Evolutionary conservation across 23 tunicate genomes (phyloP).

Genomic region (Halocynthia aurantium): DNA sequence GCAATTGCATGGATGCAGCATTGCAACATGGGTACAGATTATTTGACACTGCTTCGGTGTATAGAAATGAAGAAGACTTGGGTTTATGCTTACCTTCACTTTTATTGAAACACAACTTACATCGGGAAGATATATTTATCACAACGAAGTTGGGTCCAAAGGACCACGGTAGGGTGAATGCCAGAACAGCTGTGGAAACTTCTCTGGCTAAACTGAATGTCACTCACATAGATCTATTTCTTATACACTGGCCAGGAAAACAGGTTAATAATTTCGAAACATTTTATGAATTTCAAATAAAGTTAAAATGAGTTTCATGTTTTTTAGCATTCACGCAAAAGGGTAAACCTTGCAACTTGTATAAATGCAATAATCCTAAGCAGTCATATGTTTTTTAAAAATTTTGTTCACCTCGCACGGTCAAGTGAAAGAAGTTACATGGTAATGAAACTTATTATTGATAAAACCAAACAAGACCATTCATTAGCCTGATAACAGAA

Average conservation of each 20-base stretch:
- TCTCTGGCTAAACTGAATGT: slow-evolving; percentile 44
- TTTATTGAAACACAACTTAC: slow-evolving; percentile 35
- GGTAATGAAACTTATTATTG: too few species aligned
- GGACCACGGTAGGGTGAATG: slow-evolving; percentile 23
- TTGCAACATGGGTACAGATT: slow-evolving; percentile 51
- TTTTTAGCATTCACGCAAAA: background rate
- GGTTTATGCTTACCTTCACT: slow-evolving; percentile 42
- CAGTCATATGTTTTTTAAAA: too few species aligned
- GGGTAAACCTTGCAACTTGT: background rate
- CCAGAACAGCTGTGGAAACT: slow-evolving; percentile 28
- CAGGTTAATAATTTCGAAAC: slow-evolving; percentile 14
- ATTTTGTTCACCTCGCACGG: too few species aligned
- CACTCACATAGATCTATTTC: slow-evolving; percentile 61
- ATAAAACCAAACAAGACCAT: too few species aligned
- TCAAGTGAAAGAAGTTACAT: too few species aligned
- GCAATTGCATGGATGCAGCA: slow-evolving; percentile 36
- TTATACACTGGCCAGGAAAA: slow-evolving; percentile 93
- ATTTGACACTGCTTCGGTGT: slow-evolving; percentile 83
- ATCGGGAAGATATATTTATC: slow-evolving; percentile 62
- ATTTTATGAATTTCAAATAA: background rate
- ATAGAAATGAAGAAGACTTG: slow-evolving; percentile 61
- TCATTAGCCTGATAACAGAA: too few species aligned
- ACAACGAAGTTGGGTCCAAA: slow-evolving; percentile 83
- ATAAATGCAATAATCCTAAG: too few species aligned
- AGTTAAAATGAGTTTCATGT: background rate